These are phyloP conservation scores for Deilephila elpenor DNA, from an alignment of 2,888 invertebrate genomes.

Conservation along the genomic window DNA sequence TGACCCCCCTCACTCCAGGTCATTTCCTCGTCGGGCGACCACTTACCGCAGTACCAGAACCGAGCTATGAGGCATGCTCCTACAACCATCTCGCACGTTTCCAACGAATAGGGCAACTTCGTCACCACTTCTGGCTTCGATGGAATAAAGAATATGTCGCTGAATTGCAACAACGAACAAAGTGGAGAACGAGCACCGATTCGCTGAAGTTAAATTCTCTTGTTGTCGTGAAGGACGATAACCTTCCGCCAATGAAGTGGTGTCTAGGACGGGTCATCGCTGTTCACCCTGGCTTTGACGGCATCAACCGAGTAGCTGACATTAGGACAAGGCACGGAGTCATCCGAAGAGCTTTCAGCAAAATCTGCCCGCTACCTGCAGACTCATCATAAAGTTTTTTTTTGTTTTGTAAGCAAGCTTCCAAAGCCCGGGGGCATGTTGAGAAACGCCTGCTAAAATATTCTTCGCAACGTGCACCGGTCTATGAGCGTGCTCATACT, in stretches of 20 bases:
- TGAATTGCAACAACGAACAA: constrained; percentile 30
- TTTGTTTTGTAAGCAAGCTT: too few species aligned
- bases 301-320: constrained; percentile 2
- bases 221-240: constrained; percentile 26
- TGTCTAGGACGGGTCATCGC: constrained; percentile 15
- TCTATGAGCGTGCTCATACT: too few species aligned
- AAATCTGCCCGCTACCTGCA: constrained; percentile 1
- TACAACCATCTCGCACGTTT: constrained; percentile 27
- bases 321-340: neutral
- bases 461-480: too few species aligned
- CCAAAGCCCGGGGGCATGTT: too few species aligned
- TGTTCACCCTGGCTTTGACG: constrained; percentile 10
- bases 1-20: too few species aligned
- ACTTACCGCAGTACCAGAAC: constrained; percentile 32
- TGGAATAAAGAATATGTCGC: constrained; percentile 32
- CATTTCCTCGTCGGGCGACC: constrained; percentile 35
- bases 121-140: constrained; percentile 34
- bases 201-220: constrained; percentile 16
- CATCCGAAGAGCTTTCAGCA: neutral
- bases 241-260: constrained; percentile 26
- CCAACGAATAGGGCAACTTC: constrained; percentile 30
- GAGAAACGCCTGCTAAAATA: too few species aligned
- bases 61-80: constrained; percentile 22
- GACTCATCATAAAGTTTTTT: too few species aligned
- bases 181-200: neutral